A percentile compares a stretch with the other conserved stretches of the same genome.
phyloP scores from a whole-genome alignment of 2,797 vertebrate species.

The Crenichthys baileyi region DNA sequence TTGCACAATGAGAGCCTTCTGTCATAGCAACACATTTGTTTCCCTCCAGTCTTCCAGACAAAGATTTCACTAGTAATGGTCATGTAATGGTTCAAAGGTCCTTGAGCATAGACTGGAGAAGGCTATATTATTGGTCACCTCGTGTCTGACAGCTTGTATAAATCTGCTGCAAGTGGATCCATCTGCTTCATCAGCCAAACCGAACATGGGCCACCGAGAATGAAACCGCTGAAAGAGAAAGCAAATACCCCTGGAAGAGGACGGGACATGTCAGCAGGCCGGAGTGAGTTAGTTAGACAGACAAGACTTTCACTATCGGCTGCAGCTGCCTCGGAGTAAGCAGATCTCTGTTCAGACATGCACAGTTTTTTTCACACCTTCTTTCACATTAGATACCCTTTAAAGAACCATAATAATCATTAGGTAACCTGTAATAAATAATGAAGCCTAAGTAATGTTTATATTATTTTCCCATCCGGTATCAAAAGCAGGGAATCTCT shows the following conservation, averaged over 20 bases:
- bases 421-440: constrained; percentile 18
- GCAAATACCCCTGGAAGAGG: constrained; percentile 38
- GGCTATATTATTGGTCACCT: constrained; percentile 60
- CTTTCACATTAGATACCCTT: constrained; percentile 41
- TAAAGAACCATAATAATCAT: constrained; percentile 40
- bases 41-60: constrained; percentile 67
- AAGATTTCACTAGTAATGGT: constrained; percentile 68
- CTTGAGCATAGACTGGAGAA: constrained; percentile 58
- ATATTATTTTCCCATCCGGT: constrained; percentile 11
- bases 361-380: constrained; percentile 45
- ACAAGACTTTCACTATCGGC: constrained; percentile 44
- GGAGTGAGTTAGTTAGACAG: constrained; percentile 49
- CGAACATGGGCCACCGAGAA: constrained; percentile 40
- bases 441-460: neutral
- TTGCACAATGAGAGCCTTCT: constrained; percentile 55
- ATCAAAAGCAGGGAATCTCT: constrained; percentile 22
- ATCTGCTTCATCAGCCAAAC: constrained; percentile 50
- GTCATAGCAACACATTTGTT: constrained; percentile 69
- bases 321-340: constrained; percentile 54
- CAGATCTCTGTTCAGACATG: constrained; percentile 64
- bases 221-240: constrained; percentile 46
- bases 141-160: constrained; percentile 66
- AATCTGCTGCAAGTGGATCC: constrained; percentile 50
- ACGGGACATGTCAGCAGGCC: constrained; percentile 46
- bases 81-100: constrained; percentile 66